Evolutionary conservation across 2,797 vertebrate species (phyloP).

Genomic region (Typhlichthys subterraneus): DNA sequence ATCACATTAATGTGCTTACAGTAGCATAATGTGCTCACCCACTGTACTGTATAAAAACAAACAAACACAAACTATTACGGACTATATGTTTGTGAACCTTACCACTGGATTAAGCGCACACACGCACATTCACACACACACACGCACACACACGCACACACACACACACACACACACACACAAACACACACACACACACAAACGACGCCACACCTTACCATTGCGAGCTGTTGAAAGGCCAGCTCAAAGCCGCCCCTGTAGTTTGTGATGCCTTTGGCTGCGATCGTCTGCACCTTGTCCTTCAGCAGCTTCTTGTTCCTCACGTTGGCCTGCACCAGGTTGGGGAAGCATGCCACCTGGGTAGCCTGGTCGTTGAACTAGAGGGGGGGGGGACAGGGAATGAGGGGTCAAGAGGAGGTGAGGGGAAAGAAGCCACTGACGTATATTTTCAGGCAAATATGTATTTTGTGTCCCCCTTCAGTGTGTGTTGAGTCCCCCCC

Average conservation of each 20-base stretch:
- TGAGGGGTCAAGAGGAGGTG: slow-evolving; percentile 13
- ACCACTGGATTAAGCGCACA: background rate
- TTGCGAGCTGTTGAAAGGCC: slow-evolving; percentile 87
- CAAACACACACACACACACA: background rate
- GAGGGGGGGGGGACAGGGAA: slow-evolving; percentile 33
- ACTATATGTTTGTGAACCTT: background rate
- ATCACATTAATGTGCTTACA: too few species aligned
- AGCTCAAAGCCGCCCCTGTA: slow-evolving; percentile 92
- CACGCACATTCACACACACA: background rate
- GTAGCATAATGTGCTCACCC: too few species aligned
- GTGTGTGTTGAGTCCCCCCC: slow-evolving; percentile 15
- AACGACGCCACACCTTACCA: slow-evolving; percentile 31
- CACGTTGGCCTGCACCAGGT: slow-evolving; percentile 96
- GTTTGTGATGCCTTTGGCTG: slow-evolving; percentile 93
- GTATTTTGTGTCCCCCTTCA: slow-evolving; percentile 32
- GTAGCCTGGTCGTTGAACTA: slow-evolving; percentile 92
- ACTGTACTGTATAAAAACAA: background rate
- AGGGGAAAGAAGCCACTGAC: slow-evolving; percentile 57
- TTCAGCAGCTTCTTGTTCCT: slow-evolving; percentile 95
- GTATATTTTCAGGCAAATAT: slow-evolving; percentile 76
- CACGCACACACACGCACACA: background rate
- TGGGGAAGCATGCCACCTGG: slow-evolving; percentile 88
- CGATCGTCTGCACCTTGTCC: slow-evolving; percentile 87
- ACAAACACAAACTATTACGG: background rate
- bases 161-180: background rate